phyloP scores from a whole-genome alignment of 2,797 vertebrate species.

The Intellagama lesueurii region DNA sequence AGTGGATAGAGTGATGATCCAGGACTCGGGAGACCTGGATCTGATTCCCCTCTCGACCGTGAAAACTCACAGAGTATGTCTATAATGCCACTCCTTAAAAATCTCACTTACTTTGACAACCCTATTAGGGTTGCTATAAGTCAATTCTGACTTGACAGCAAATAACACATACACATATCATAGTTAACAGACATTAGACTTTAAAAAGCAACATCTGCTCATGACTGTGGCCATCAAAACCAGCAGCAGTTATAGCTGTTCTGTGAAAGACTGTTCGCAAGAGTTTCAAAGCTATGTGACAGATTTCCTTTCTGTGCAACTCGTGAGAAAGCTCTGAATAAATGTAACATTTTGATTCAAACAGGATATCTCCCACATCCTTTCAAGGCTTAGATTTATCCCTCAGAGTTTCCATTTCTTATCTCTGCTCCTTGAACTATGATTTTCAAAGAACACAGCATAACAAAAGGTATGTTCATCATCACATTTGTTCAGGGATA shows the following conservation, averaged over 20 bases:
- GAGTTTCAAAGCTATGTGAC: not conserved
- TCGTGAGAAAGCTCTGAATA: no score
- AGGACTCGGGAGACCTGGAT: no score
- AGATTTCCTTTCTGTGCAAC: not conserved
- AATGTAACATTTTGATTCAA: no score
- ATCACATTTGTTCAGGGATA: not conserved
- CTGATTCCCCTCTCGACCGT: no score
- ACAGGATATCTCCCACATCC: not conserved
- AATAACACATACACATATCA: no score
- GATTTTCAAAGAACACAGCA: not conserved
- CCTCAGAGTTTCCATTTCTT: not conserved
- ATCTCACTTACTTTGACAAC: no score
- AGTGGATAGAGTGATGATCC: no score
- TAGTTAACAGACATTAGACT: not conserved
- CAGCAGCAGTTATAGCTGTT: not conserved
- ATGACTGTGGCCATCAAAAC: not conserved
- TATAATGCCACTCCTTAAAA: no score
- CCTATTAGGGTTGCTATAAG: no score
- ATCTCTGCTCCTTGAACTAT: not conserved
- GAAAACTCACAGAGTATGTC: no score
- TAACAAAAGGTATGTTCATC: not conserved
- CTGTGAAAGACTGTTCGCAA: not conserved
- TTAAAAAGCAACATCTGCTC: not conserved
- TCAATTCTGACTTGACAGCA: no score
- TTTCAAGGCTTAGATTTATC: not conserved